These are phyloP conservation scores for Achatina immaculata DNA, from an alignment of 1,140 invertebrate genomes.

Conservation along the genomic window DNA sequence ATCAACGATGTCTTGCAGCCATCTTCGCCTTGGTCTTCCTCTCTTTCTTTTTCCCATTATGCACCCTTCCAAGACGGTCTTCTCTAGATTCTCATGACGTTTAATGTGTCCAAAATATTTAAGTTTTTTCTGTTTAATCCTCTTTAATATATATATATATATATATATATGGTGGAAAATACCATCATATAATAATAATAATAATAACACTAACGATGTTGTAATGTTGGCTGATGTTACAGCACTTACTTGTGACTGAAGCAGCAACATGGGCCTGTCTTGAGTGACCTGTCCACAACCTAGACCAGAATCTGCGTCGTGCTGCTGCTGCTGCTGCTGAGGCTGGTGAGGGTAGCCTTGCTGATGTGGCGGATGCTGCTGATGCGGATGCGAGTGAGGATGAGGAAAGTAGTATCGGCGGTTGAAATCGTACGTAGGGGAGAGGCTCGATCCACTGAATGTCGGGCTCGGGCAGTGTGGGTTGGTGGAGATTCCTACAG, in stretches of 20 bases:
- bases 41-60: too few relatives aligned
- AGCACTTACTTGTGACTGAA: constrained; percentile 35
- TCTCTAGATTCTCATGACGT: too few relatives aligned
- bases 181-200: too few relatives aligned
- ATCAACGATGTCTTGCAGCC: too few relatives aligned
- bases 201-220: too few relatives aligned
- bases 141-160: too few relatives aligned
- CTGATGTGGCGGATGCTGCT: constrained; percentile 12
- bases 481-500: neutral
- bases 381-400: neutral
- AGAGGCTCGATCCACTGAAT: neutral
- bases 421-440: constrained; percentile 20
- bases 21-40: too few relatives aligned
- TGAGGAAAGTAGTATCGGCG: constrained; percentile 17
- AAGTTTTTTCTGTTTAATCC: too few relatives aligned
- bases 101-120: too few relatives aligned
- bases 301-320: constrained; percentile 17
- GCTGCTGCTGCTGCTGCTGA: constrained; percentile 15
- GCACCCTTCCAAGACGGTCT: too few relatives aligned
- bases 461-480: constrained; percentile 23
- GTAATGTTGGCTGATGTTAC: too few relatives aligned
- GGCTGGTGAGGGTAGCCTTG: constrained; percentile 10
- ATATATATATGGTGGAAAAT: too few relatives aligned
- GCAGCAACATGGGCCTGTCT: constrained; percentile 38
- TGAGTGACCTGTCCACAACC: neutral